Evolutionary conservation across 2,888 invertebrate species (phyloP).

Genomic region (Limnephilus lunatus): DNA sequence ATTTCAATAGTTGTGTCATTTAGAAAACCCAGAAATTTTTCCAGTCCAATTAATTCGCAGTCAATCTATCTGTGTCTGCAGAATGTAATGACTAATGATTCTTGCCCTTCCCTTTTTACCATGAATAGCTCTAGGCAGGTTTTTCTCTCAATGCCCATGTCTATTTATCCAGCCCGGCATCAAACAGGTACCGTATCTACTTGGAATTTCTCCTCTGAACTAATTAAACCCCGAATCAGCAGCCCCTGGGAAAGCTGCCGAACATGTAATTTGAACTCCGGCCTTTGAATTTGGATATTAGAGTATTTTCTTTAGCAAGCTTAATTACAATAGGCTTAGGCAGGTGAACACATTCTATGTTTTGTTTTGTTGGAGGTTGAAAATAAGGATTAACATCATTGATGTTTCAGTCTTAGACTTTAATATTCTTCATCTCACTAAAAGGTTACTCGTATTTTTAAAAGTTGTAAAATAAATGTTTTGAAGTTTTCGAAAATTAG

Average conservation of each 20-base stretch:
- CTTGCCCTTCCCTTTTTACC: neutral
- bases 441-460: neutral
- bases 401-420: neutral
- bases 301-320: neutral
- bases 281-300: neutral
- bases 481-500: neutral
- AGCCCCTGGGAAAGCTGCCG: neutral
- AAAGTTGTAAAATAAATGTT: neutral
- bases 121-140: neutral
- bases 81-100: neutral
- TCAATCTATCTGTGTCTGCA: too few relatives aligned
- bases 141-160: neutral
- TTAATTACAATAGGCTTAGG: neutral
- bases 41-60: too few relatives aligned
- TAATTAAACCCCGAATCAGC: neutral
- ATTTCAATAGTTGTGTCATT: too few relatives aligned
- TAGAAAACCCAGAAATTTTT: too few relatives aligned
- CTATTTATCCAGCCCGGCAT: neutral
- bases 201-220: neutral
- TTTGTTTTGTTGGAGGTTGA: neutral
- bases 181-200: neutral
- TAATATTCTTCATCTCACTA: neutral
- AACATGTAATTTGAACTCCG: neutral
- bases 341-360: neutral
- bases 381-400: neutral